Conservation (phyloP, 2,888 invertebrate species). For the Heliconius charithonia region DNA sequence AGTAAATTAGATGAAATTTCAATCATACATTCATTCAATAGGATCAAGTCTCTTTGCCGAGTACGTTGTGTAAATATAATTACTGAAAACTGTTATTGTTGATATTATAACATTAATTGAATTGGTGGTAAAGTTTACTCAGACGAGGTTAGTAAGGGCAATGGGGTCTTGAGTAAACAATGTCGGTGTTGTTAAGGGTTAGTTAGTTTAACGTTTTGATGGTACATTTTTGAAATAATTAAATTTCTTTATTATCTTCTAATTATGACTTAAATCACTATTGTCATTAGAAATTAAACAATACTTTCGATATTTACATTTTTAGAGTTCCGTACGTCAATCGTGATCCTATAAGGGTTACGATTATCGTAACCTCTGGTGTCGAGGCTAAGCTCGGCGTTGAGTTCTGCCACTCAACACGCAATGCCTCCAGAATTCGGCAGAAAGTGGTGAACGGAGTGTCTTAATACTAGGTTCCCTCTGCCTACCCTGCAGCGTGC, state of each 20-base stretch:
- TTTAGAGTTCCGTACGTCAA: too few species aligned
- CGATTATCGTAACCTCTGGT: too few species aligned
- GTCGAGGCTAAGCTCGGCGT: too few species aligned
- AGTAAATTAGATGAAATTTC: not conserved
- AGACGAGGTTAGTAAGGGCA: conserved; percentile 73
- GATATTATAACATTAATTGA: conserved; percentile 76
- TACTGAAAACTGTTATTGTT: conserved; percentile 78
- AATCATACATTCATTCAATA: conserved; percentile 47
- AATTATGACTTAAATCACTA: not conserved
- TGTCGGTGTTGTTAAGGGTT: not conserved
- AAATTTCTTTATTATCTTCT: conserved; percentile 46
- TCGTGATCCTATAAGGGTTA: too few species aligned
- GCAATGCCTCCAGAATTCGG: too few species aligned
- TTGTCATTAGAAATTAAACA: too few species aligned
- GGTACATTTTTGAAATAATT: conserved; percentile 2
- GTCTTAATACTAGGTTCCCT: too few species aligned
- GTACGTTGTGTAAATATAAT: conserved; percentile 72
- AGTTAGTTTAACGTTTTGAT: conserved; percentile 1
- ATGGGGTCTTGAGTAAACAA: conserved; percentile 78
- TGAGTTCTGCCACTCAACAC: too few species aligned
- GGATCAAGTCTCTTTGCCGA: conserved; percentile 53
- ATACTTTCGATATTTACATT: too few species aligned
- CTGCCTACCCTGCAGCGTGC: too few species aligned
- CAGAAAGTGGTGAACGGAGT: too few species aligned
- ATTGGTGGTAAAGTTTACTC: conserved; percentile 77